phyloP scores from a whole-genome alignment of 2,888 invertebrate species.

The Sicus ferrugineus region DNA sequence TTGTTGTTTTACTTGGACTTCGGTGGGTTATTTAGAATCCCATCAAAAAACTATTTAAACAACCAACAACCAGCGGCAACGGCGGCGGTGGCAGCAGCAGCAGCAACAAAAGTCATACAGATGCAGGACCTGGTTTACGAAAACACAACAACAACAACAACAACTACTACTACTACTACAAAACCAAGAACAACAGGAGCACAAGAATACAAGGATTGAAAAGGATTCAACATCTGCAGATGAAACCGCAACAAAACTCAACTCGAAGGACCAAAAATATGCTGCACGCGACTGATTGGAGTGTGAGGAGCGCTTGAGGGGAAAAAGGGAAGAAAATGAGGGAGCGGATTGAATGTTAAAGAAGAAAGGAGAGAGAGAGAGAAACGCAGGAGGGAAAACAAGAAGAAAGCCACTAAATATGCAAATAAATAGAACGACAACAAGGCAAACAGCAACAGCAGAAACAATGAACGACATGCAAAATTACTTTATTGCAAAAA shows the following conservation, averaged over 20 bases:
- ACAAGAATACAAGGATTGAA: conserved; percentile 12
- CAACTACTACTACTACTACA: conserved; percentile 3
- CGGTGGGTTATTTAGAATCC: conserved; percentile 31
- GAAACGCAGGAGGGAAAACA: not conserved
- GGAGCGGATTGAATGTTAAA: not conserved
- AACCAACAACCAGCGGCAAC: conserved; percentile 13
- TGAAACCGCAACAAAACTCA: conserved; percentile 15
- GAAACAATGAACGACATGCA: conserved; percentile 16
- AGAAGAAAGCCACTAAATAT: not conserved
- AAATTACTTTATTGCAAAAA: conserved; percentile 16
- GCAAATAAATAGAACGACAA: conserved; percentile 9
- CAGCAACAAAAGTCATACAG: conserved; percentile 7
- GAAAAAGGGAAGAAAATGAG: not conserved
- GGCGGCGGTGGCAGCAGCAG: conserved; percentile 30
- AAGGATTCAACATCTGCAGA: conserved; percentile 24
- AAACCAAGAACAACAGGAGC: conserved; percentile 2
- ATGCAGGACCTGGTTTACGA: not conserved
- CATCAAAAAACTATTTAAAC: conserved; percentile 16
- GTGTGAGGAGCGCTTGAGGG: not conserved
- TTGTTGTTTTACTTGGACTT: not conserved
- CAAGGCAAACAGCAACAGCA: not conserved
- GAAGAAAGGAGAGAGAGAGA: not conserved
- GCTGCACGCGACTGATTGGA: not conserved
- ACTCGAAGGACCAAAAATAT: conserved; percentile 23
- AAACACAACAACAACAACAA: not conserved